Percentiles rank a stretch among this genome's conserved stretches.
Evolutionary conservation across 2,888 invertebrate genomes (phyloP).

Genomic region (Artemia sinica): DNA sequence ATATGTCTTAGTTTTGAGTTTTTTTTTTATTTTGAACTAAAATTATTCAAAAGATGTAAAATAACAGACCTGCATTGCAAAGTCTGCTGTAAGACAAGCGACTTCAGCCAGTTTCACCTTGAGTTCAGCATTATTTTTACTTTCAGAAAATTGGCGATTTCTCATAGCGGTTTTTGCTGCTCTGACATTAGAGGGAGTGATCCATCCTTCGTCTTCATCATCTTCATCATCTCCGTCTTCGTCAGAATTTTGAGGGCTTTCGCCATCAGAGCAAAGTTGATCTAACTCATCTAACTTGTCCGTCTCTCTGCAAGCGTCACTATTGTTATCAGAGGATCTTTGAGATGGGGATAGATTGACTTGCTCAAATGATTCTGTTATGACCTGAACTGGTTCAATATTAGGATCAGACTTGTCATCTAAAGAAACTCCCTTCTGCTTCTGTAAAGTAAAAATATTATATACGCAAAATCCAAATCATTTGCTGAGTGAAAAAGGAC

Average conservation of each 20-base stretch:
- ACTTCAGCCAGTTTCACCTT: constrained; percentile 48
- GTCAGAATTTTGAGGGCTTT: constrained; percentile 25
- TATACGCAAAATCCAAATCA: too few relatives aligned
- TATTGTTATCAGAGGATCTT: too few relatives aligned
- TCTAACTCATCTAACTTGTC: too few relatives aligned
- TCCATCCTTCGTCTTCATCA: constrained; percentile 48
- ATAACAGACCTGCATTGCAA: constrained; percentile 63
- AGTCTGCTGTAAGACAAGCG: constrained; percentile 90
- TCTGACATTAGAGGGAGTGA: constrained; percentile 64
- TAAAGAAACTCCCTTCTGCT: too few relatives aligned
- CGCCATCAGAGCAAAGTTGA: constrained; percentile 23
- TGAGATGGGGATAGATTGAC: too few relatives aligned
- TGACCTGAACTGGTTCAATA: too few relatives aligned
- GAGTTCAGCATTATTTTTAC: constrained; percentile 41
- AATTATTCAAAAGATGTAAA: neutral
- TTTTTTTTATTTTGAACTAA: neutral
- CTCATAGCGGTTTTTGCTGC: constrained; percentile 54
- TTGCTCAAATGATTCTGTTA: too few relatives aligned
- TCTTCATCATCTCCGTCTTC: constrained; percentile 38
- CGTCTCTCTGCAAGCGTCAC: too few relatives aligned
- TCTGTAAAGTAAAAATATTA: too few relatives aligned
- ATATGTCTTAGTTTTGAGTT: too few relatives aligned
- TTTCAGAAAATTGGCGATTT: neutral
- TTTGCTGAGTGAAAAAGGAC: too few relatives aligned
- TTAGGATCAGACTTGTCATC: too few relatives aligned